These are phyloP conservation scores for Esox niger DNA, from an alignment of 2,113 vertebrate genomes.

Conservation along the genomic window DNA sequence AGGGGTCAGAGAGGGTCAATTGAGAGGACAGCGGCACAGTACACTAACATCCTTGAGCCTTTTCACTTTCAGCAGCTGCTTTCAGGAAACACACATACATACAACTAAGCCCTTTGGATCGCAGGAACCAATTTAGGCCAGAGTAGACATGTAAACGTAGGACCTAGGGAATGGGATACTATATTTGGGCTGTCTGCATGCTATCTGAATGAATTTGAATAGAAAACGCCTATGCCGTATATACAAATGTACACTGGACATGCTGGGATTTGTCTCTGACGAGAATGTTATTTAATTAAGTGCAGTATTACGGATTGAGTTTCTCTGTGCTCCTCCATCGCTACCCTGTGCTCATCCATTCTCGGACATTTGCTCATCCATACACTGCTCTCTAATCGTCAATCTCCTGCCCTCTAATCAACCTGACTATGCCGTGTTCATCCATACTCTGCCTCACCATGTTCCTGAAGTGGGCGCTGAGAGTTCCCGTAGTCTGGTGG, in stretches of 20 bases:
- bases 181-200: background rate
- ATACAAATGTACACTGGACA: background rate
- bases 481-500: constrained; percentile 90
- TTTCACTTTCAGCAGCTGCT: background rate
- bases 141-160: constrained; percentile 15
- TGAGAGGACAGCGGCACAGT: background rate
- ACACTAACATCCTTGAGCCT: background rate
- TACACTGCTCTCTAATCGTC: too few relatives aligned
- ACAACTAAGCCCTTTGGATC: constrained; percentile 13
- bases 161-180: background rate
- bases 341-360: too few relatives aligned
- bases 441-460: constrained; percentile 77
- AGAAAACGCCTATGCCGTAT: background rate
- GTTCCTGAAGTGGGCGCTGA: constrained; percentile 95
- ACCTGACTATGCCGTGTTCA: too few relatives aligned
- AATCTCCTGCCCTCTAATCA: too few relatives aligned
- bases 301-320: too few relatives aligned
- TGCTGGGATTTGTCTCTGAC: background rate
- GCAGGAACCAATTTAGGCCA: background rate
- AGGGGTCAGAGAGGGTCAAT: background rate
- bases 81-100: background rate
- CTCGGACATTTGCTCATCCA: too few relatives aligned
- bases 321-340: too few relatives aligned
- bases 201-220: background rate
- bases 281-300: too few relatives aligned